Percentiles rank a stretch among this genome's conserved stretches.
Evolutionary conservation across 2,797 vertebrate species (phyloP).

Genomic region (Manis crassicaudata): DNA sequence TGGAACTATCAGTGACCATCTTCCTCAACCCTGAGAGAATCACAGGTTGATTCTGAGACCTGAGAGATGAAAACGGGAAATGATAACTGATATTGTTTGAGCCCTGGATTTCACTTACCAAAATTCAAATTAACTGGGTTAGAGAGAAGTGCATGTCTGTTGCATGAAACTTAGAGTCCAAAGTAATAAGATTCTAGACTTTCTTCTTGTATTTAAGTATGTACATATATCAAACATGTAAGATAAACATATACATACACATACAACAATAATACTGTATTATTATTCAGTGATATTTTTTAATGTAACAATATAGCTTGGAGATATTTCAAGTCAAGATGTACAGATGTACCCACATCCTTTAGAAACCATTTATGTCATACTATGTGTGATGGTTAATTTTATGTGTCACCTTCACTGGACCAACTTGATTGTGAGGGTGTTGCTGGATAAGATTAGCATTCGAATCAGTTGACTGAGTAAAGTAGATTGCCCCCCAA

Average conservation of each 20-base stretch:
- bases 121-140: neutral
- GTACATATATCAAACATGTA: neutral
- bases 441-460: neutral
- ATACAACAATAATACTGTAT: neutral
- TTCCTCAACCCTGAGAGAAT: neutral
- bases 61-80: neutral
- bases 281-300: neutral
- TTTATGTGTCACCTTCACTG: neutral
- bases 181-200: neutral
- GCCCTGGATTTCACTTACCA: neutral
- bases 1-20: neutral
- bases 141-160: neutral
- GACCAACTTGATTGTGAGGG: neutral
- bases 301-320: neutral
- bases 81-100: neutral
- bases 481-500: neutral
- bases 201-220: neutral
- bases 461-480: neutral
- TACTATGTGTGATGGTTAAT: neutral
- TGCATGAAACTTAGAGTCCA: neutral
- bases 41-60: neutral
- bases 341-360: neutral
- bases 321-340: neutral
- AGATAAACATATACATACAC: neutral
- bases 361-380: neutral